Evolutionary conservation across 2,888 invertebrate genomes (phyloP).

Genomic region (Ochropleura leucogaster): DNA sequence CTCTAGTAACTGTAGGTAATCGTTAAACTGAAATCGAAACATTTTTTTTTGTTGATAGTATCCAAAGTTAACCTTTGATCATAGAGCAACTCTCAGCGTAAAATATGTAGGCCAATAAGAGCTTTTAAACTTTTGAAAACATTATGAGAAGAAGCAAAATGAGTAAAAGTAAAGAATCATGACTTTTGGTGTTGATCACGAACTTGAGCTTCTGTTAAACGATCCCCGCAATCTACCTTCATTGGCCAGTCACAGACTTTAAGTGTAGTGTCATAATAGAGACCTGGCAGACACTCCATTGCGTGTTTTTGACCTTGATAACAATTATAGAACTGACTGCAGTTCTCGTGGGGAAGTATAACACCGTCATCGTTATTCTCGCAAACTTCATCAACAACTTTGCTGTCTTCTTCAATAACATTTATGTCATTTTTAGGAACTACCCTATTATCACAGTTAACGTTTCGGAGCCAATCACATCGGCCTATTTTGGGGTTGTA

Average conservation of each 20-base stretch:
- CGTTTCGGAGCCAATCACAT: slow-evolving; percentile 68
- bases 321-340: slow-evolving; percentile 76
- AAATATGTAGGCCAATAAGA: background rate
- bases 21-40: background rate
- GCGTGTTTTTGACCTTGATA: slow-evolving; percentile 63
- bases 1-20: background rate
- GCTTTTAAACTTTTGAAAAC: background rate
- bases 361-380: slow-evolving; percentile 64
- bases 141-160: background rate
- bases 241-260: slow-evolving; percentile 75
- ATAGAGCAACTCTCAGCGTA: background rate
- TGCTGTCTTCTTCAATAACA: slow-evolving; percentile 19
- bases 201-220: slow-evolving; percentile 47
- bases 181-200: background rate
- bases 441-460: slow-evolving; percentile 65
- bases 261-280: slow-evolving; percentile 67
- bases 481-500: slow-evolving; percentile 63
- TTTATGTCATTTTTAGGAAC: slow-evolving; percentile 21
- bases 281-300: slow-evolving; percentile 61
- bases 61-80: background rate
- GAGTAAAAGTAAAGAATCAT: background rate
- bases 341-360: slow-evolving; percentile 73
- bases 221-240: slow-evolving; percentile 71
- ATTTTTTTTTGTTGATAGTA: background rate
- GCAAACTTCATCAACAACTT: slow-evolving; percentile 63